These are phyloP conservation scores for Physocephala rufipes DNA, from an alignment of 2,888 invertebrate species.

Conservation along the genomic window DNA sequence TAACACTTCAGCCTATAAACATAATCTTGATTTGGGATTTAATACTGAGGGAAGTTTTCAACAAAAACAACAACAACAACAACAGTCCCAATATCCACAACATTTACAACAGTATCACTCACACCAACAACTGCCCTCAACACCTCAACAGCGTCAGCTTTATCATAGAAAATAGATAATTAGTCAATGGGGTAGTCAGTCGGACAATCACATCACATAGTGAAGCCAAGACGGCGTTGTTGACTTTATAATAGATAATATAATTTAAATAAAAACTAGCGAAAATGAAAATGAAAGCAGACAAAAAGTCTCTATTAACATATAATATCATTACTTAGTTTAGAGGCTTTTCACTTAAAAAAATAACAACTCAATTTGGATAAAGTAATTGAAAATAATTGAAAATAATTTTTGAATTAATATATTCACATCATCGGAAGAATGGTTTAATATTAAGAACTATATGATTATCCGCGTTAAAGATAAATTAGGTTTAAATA, in stretches of 20 bases:
- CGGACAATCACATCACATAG: conserved; percentile 9
- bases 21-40: conserved; percentile 16
- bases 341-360: neutral
- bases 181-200: too few species aligned
- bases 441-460: too few species aligned
- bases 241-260: neutral
- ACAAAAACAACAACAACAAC: conserved; percentile 31
- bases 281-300: neutral
- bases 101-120: conserved; percentile 18
- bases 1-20: conserved; percentile 7
- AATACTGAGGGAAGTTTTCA: conserved; percentile 27
- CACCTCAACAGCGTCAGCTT: conserved; percentile 18
- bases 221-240: neutral
- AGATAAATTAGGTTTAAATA: too few species aligned
- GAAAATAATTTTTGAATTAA: conserved; percentile 5
- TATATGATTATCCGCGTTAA: too few species aligned
- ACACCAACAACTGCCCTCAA: conserved; percentile 16
- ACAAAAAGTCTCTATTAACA: too few species aligned
- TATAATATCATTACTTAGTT: conserved; percentile 2
- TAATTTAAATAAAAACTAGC: neutral
- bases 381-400: neutral
- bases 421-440: too few species aligned
- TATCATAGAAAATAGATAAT: conserved; percentile 27
- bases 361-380: neutral
- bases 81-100: conserved; percentile 22